Base-by-base conservation (phyloP, 2,113 vertebrate genomes). In the Ardeotis arabs region DNA sequence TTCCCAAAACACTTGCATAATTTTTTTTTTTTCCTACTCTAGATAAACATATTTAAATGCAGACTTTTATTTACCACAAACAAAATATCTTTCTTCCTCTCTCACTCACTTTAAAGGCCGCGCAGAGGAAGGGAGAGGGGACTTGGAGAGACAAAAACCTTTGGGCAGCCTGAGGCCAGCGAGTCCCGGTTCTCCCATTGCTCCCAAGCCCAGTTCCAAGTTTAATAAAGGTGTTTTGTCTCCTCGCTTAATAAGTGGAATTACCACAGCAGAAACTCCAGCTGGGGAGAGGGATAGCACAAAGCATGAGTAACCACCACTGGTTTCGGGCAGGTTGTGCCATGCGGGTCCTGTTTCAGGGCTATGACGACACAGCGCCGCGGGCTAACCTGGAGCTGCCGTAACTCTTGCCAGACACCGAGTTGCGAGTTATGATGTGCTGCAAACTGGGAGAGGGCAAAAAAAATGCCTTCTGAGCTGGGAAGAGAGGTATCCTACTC, bases 251-350 rank as follows among this genome's bases (percentile, higher is more conserved):
- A 62, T 84, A 86, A 89, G 88, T 47, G 69, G 89, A 92, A 96
- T 93, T 96, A 91, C 95, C 86, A 92, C 49, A 89, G 89, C 90
- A 95, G 90, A 96, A 96, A 96, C 89, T 94, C 89, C 95, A 76
- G 88, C 4, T 0, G 31, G 77, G 58, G 29, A 86, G 79, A 90
- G 83, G 95, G 84, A 93, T 10, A 96, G 88, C 92, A 84, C 11
- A 0, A 72, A 50, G 73, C 86, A 79, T 93, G 95, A 97, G 95
- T 93, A 81, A 96, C 66, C 92, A 79, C 83, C 91, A 93, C 94
- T 79, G 92, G 95, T 96, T 96, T 92, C 13, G 0, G 68, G 90
- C 95, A 96, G 90, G 96, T 96, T 96, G 89, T 94, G 86, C 96
- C 80, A 28, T 94, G 93, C 39, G 88, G 89, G 88, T 90, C 85